These are phyloP conservation scores for Melinaea marsaeus DNA, from an alignment of 2,888 invertebrate genomes.

Conservation along the genomic window DNA sequence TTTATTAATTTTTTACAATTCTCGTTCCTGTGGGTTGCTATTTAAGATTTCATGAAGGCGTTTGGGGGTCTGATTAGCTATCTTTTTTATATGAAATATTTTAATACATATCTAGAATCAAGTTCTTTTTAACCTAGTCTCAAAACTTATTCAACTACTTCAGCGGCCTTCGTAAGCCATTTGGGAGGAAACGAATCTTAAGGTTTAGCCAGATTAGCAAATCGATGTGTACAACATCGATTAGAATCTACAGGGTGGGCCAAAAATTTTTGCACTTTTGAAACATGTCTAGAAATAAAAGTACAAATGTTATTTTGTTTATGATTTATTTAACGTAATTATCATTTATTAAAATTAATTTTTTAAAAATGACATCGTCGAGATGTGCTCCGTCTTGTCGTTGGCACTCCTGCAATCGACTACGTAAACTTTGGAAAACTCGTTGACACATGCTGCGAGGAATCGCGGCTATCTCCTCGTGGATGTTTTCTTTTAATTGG, in stretches of 20 bases:
- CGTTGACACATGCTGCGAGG: too few species aligned
- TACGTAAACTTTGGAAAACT: too few species aligned
- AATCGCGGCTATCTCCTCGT: too few species aligned
- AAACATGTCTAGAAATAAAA: too few species aligned
- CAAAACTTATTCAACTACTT: conserved; percentile 11
- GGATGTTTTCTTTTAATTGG: too few species aligned
- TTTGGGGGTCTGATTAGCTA: conserved; percentile 28
- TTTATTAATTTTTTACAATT: conserved; percentile 43
- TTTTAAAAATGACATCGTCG: too few species aligned
- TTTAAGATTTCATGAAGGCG: conserved; percentile 40
- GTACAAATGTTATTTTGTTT: too few species aligned
- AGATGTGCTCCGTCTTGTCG: too few species aligned
- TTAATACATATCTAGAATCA: conserved; percentile 9
- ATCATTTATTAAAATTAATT: too few species aligned
- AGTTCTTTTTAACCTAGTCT: conserved; percentile 18
- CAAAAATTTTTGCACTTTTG: too few species aligned
- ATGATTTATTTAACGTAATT: too few species aligned
- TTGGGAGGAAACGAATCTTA: conserved; percentile 7
- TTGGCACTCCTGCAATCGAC: too few species aligned
- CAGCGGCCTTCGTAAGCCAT: conserved; percentile 14
- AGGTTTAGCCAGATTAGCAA: conserved; percentile 11
- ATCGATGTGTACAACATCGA: conserved; percentile 4
- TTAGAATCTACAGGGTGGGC: not conserved
- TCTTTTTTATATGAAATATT: conserved; percentile 26
- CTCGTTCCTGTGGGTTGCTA: conserved; percentile 39